Percentiles rank a stretch among this genome's conserved stretches.
These are phyloP conservation scores for Pithecia hirsuta DNA, from an alignment of 2,797 vertebrate genomes.

Conservation along the genomic window DNA sequence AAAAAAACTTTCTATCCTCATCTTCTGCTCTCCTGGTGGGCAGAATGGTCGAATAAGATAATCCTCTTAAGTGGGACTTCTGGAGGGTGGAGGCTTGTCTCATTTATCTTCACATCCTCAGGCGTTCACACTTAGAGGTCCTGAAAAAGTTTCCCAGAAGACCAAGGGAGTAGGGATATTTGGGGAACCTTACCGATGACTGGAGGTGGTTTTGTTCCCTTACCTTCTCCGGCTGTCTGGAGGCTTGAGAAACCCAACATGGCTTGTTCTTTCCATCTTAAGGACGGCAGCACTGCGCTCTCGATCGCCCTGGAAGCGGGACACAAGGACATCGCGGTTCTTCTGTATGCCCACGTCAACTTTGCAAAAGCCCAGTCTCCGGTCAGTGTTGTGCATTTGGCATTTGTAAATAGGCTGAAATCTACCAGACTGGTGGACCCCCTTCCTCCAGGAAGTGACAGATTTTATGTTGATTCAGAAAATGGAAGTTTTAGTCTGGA, in stretches of 20 bases:
- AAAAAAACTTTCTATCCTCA: not conserved
- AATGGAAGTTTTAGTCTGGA: not conserved
- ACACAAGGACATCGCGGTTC: constrained; percentile 97
- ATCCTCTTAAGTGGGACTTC: not conserved
- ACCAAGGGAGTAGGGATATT: not conserved
- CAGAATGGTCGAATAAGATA: not conserved
- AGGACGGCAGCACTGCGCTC: constrained; percentile 97
- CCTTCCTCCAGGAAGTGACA: too few species aligned
- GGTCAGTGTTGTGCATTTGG: constrained; percentile 84
- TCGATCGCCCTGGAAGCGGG: constrained; percentile 98
- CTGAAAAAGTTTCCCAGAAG: not conserved
- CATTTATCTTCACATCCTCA: not conserved
- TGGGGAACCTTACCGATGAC: rapidly evolving
- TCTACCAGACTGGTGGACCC: not conserved
- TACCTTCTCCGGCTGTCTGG: not conserved
- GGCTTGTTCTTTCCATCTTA: constrained; percentile 45
- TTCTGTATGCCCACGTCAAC: constrained; percentile 97
- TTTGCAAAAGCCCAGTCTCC: constrained; percentile 97
- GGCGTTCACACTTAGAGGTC: not conserved
- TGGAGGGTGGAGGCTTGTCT: not conserved
- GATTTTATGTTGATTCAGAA: constrained; percentile 15
- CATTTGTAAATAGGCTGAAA: not conserved
- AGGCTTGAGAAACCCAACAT: not conserved
- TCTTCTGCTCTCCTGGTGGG: not conserved
- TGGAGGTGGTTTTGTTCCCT: not conserved